phyloP scores from a whole-genome alignment of 2,797 vertebrate genomes.

The Oophaga sylvatica region DNA sequence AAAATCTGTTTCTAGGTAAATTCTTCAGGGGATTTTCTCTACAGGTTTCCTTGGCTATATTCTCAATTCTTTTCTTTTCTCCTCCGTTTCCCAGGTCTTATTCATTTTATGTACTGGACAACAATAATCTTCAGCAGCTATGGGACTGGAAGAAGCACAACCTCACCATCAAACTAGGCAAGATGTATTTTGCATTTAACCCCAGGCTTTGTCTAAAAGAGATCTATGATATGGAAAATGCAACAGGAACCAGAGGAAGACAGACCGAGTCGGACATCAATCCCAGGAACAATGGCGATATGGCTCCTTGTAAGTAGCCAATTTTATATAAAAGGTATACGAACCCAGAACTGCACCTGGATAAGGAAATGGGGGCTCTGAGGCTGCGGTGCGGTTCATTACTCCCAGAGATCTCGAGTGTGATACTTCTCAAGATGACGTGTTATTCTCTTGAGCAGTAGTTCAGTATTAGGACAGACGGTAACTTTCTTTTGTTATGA shows the following conservation, averaged over 20 bases:
- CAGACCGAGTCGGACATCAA: slow-evolving; percentile 87
- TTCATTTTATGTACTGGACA: slow-evolving; percentile 91
- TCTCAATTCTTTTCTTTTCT: not conserved
- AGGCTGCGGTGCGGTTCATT: not conserved
- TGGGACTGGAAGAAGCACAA: slow-evolving; percentile 98
- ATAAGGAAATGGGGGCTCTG: not conserved
- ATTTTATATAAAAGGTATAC: not conserved
- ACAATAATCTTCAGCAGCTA: slow-evolving; percentile 92
- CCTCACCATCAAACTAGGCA: slow-evolving; percentile 87
- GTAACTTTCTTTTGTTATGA: not conserved
- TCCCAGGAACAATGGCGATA: slow-evolving; percentile 91
- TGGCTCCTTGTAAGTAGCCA: slow-evolving; percentile 90
- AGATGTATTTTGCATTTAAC: slow-evolving; percentile 93
- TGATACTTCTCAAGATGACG: too few species aligned
- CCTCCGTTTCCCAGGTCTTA: slow-evolving; percentile 80
- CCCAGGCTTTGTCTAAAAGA: slow-evolving; percentile 94
- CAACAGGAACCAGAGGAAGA: slow-evolving; percentile 80
- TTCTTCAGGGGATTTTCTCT: not conserved
- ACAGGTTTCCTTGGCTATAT: not conserved
- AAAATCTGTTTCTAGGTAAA: too few species aligned
- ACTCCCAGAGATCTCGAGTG: not conserved
- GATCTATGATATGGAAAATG: slow-evolving; percentile 93
- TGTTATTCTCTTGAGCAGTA: too few species aligned
- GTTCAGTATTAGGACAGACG: too few species aligned
- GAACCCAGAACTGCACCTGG: not conserved